Evolutionary conservation across 1,140 invertebrate genomes (phyloP).

Genomic region (Magallana gigas): DNA sequence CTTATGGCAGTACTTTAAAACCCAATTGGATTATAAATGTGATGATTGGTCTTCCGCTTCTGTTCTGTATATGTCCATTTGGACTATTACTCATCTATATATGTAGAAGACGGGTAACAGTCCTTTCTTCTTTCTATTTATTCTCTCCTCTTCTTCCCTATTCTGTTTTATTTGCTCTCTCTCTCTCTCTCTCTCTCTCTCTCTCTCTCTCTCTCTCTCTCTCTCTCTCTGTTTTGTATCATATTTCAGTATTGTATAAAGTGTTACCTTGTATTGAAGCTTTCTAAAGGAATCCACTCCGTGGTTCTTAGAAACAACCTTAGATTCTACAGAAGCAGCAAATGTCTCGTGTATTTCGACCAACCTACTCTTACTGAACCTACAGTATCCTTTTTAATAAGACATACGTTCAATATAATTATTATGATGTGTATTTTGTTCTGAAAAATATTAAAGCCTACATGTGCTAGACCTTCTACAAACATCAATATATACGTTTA

Average conservation of each 20-base stretch:
- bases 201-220: too few species aligned
- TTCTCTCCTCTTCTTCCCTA: too few species aligned
- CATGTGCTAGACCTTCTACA: too few species aligned
- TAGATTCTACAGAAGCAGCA: neutral
- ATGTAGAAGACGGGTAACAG: neutral
- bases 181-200: neutral
- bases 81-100: neutral
- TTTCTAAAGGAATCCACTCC: neutral
- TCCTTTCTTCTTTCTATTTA: neutral
- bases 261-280: neutral
- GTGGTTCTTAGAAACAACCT: neutral
- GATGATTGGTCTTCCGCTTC: neutral
- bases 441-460: too few species aligned
- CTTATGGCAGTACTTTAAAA: neutral
- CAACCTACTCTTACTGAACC: neutral
- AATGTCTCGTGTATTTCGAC: conserved; percentile 1
- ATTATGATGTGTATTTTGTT: too few species aligned
- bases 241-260: too few species aligned
- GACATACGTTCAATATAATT: too few species aligned
- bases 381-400: neutral
- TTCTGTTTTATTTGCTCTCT: neutral
- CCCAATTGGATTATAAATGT: neutral
- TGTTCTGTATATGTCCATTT: neutral
- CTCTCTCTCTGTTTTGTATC: neutral
- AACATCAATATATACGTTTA: too few species aligned